Base-by-base conservation (phyloP, 2,888 invertebrate species). In the Spisula subtruncata region DNA sequence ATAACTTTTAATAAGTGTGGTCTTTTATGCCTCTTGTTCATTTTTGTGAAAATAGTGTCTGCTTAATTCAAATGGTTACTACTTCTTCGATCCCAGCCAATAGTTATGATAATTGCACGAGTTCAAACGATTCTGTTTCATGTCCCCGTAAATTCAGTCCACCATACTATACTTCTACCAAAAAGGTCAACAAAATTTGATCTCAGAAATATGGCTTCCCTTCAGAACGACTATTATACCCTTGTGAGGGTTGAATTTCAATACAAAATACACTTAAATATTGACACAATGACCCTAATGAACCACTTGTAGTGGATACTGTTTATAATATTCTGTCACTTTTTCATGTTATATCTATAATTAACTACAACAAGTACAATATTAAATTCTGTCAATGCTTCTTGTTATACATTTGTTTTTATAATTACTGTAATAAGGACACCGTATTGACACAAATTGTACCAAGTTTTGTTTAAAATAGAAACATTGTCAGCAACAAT, bases 401-500 rank as follows among this genome's bases (percentile, higher is more conserved):
- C 41, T 41, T 41, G 41, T 41, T 41, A 41, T 41, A 41, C 41
- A 41, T 5, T 5, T 41, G 41, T 41, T 5, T 41, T 41, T 41
- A 29, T 25, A 84, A 54, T n/a, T 71, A 71, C 66, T 83, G 25
- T 60, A 83, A 81, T 25, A 46, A 41, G 66, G 2, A 4, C 16
- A 18, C 4, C 29, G 6, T 41, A 71, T 75, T 51, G 82, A 71
- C 66, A 82, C 48, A 71, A 41, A n/a, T 41, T 41, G 2, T 75
- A 54, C 12, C 25, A 75, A 51, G 14, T 87, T 48, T 82, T 87
- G 82, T 84, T 87, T 82, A 54, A 87, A 87, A 82, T 12, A 71
- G 82, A 82, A 87, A 87, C 87, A 87, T 46, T 87, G 71, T 16
- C 29, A 29, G 75, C 46, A 46, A 41, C 41, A 41, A 41, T 41